These are phyloP conservation scores for Hirudo medicinalis DNA, from an alignment of 1,140 invertebrate genomes.

Conservation along the genomic window DNA sequence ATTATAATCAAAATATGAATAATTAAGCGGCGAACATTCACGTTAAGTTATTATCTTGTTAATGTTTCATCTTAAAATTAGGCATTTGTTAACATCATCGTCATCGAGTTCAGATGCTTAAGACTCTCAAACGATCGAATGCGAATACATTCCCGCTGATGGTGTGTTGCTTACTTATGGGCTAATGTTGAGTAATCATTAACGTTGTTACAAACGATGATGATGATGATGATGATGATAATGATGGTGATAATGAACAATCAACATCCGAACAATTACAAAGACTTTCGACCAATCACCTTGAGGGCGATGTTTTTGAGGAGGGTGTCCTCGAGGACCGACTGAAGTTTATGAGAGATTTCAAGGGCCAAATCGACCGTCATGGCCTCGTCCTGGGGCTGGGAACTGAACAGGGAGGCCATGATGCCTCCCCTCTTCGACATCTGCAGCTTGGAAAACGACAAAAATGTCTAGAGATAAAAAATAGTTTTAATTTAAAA, in stretches of 20 bases:
- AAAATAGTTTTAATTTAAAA: background rate
- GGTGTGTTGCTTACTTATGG: too few relatives aligned
- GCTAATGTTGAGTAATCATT: too few relatives aligned
- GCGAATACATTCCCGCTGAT: too few relatives aligned
- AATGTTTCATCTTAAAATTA: too few relatives aligned
- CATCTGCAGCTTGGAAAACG: slow-evolving; percentile 46
- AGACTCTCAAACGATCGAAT: too few relatives aligned
- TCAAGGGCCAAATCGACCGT: slow-evolving; percentile 78
- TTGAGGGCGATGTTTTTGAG: slow-evolving; percentile 90
- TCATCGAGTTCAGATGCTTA: too few relatives aligned
- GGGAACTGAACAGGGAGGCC: slow-evolving; percentile 68
- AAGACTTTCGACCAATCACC: slow-evolving; percentile 41
- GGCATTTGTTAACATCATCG: too few relatives aligned
- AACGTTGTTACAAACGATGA: background rate
- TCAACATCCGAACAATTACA: background rate
- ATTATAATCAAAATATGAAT: too few relatives aligned
- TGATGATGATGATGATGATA: background rate
- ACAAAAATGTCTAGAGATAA: background rate
- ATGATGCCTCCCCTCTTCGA: slow-evolving; percentile 69
- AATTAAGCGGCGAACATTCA: too few relatives aligned
- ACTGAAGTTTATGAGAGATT: slow-evolving; percentile 78
- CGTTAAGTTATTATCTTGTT: too few relatives aligned
- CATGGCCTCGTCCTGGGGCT: slow-evolving; percentile 56
- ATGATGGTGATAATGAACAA: background rate
- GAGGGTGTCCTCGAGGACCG: slow-evolving; percentile 77